phyloP scores from a whole-genome alignment of 2,797 vertebrate species.

The Tangara arthus region DNA sequence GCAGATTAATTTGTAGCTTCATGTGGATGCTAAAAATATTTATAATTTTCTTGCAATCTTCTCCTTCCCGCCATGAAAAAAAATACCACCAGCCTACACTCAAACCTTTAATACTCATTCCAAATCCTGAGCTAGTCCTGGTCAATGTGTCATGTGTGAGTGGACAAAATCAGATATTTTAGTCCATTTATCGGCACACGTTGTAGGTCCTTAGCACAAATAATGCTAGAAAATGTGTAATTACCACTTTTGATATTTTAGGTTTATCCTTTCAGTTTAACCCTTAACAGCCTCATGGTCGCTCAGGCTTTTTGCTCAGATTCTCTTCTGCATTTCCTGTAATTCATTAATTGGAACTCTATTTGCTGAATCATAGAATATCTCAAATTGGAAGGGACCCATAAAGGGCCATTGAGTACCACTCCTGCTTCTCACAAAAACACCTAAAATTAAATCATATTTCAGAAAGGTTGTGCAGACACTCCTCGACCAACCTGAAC shows the following conservation, averaged over 20 bases:
- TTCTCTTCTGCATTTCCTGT: not conserved
- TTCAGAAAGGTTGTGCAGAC: not conserved
- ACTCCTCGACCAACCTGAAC: not conserved
- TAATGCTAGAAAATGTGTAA: not conserved
- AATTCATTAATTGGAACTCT: not conserved
- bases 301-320: not conserved
- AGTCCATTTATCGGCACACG: not conserved
- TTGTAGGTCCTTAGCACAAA: not conserved
- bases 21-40: not conserved
- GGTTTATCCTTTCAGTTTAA: not conserved
- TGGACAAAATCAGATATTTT: not conserved
- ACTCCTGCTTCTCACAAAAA: not conserved
- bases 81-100: not conserved
- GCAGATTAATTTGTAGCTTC: not conserved
- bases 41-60: not conserved
- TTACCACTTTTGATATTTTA: not conserved
- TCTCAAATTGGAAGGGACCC: not conserved
- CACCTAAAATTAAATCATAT: not conserved
- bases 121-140: not conserved
- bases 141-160: too few relatives aligned
- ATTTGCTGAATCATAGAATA: not conserved
- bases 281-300: not conserved
- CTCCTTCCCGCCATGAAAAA: rapidly evolving
- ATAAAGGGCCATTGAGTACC: not conserved
- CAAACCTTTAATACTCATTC: not conserved